Evolutionary conservation across 2,888 invertebrate species (phyloP).

Genomic region (Icerya purchasi): DNA sequence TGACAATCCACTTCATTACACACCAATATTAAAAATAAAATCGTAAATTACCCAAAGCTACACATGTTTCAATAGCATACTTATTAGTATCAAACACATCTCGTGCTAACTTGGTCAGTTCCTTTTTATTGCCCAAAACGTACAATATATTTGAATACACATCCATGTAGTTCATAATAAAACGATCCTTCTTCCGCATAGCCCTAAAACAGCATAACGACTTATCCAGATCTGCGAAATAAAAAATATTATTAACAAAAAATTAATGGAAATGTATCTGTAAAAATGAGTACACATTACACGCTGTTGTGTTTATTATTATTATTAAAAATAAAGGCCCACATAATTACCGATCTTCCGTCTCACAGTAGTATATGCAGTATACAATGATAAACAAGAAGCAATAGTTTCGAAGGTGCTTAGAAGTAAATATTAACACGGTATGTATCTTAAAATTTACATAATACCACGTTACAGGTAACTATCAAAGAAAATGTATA

Average conservation of each 20-base stretch:
- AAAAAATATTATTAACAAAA: conserved; percentile 7
- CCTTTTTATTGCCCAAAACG: conserved; percentile 75
- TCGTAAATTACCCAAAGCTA: conserved; percentile 56
- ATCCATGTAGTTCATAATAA: conserved; percentile 84
- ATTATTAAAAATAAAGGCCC: not conserved
- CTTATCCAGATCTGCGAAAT: conserved; percentile 10
- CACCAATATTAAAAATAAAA: not conserved
- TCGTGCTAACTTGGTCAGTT: conserved; percentile 81
- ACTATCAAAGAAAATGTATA: too few relatives aligned
- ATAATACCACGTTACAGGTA: too few relatives aligned
- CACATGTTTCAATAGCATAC: conserved; percentile 91
- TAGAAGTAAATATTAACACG: too few relatives aligned
- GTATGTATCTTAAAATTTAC: too few relatives aligned
- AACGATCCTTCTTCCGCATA: conserved; percentile 54
- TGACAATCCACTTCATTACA: too few relatives aligned
- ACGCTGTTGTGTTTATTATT: not conserved
- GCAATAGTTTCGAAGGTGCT: too few relatives aligned
- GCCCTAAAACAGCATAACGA: conserved; percentile 10
- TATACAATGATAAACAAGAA: too few relatives aligned
- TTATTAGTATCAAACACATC: conserved; percentile 85
- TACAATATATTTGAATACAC: conserved; percentile 89
- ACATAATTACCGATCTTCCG: too few relatives aligned
- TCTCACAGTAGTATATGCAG: too few relatives aligned
- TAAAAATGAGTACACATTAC: conserved; percentile 1
- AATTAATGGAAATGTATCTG: conserved; percentile 5